phyloP scores from a whole-genome alignment of 2,797 vertebrate species.

The Siniperca scherzeri region DNA sequence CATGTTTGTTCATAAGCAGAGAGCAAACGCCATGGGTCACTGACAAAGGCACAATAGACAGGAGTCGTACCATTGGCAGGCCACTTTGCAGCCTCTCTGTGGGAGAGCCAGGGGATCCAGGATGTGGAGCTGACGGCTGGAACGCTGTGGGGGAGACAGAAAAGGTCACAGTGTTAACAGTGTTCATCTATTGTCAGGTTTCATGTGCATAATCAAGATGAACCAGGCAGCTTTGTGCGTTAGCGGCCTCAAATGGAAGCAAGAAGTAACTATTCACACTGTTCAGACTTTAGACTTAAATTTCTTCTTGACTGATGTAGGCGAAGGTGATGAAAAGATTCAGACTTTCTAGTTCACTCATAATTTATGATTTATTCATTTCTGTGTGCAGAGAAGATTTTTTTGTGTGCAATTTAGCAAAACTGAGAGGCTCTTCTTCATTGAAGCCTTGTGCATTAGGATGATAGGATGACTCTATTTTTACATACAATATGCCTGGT shows the following conservation, averaged over 20 bases:
- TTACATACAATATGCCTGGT: background rate
- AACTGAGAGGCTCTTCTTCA: background rate
- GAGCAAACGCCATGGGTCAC: background rate
- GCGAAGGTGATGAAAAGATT: conserved; percentile 2
- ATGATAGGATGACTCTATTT: background rate
- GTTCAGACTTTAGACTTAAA: background rate
- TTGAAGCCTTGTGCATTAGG: background rate
- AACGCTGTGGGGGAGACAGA: conserved; percentile 68
- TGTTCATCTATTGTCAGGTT: conserved; percentile 45
- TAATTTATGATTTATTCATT: background rate
- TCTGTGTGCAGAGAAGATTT: background rate
- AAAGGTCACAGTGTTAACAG: conserved; percentile 48
- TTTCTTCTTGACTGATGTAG: background rate
- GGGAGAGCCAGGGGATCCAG: conserved; percentile 76
- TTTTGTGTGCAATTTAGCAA: background rate
- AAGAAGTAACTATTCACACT: background rate
- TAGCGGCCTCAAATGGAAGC: background rate
- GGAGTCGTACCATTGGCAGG: conserved; percentile 67
- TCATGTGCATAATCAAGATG: conserved; percentile 4
- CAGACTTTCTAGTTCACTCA: background rate
- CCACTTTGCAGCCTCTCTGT: conserved; percentile 67
- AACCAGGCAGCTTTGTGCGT: background rate
- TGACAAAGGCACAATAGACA: conserved; percentile 22
- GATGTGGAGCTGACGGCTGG: conserved; percentile 71
- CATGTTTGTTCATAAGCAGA: conserved; percentile 33